These are phyloP conservation scores for Cerastoderma edule DNA, from an alignment of 2,888 invertebrate genomes.

Conservation along the genomic window DNA sequence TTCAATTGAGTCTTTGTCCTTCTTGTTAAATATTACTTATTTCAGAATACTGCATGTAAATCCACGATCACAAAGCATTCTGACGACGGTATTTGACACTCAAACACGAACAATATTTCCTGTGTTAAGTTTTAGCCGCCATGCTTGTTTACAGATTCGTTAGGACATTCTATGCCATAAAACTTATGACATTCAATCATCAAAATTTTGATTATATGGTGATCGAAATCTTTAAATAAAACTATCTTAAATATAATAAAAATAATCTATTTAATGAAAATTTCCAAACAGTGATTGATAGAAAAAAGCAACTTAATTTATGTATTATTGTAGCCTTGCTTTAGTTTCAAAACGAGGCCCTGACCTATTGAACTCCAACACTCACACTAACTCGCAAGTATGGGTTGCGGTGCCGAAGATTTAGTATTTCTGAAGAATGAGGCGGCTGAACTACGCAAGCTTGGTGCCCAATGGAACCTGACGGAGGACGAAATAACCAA, in stretches of 20 bases:
- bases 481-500: constrained; percentile 63
- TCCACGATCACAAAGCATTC: not conserved
- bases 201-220: not conserved
- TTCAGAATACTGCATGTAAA: not conserved
- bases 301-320: not conserved
- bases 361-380: constrained; percentile 37
- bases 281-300: not conserved
- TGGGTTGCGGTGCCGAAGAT: constrained; percentile 56
- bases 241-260: not conserved
- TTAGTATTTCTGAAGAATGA: constrained; percentile 62
- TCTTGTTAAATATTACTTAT: not conserved
- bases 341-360: constrained; percentile 44
- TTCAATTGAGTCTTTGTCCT: not conserved
- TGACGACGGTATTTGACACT: not conserved
- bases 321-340: not conserved
- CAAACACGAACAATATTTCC: constrained; percentile 8
- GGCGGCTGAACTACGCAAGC: constrained; percentile 60
- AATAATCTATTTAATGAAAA: not conserved
- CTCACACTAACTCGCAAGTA: constrained; percentile 3
- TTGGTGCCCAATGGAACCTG: constrained; percentile 68
- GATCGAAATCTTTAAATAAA: not conserved
- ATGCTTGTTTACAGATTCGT: constrained; percentile 74
- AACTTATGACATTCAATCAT: too few species aligned
- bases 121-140: constrained; percentile 68
- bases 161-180: constrained; percentile 47